Evolutionary conservation across 2,888 invertebrate species (phyloP).

Genomic region (Melanostoma mellinum): DNA sequence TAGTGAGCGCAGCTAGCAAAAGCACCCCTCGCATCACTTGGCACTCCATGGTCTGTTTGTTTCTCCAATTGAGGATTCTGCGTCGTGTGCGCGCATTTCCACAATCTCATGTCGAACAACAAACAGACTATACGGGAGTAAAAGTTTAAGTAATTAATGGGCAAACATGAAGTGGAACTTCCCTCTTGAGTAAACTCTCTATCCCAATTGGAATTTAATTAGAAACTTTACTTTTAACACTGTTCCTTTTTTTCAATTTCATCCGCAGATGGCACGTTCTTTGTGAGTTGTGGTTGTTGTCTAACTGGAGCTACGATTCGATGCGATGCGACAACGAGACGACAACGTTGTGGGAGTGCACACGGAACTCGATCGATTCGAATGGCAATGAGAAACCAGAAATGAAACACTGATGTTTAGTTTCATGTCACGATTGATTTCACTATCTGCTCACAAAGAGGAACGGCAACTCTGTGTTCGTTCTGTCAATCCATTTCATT

Average conservation of each 20-base stretch:
- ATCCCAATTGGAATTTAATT: slow-evolving; percentile 69
- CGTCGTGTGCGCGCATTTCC: slow-evolving; percentile 46
- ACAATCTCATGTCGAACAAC: slow-evolving; percentile 34
- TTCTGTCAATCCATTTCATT: slow-evolving; percentile 45
- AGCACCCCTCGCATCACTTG: slow-evolving; percentile 45
- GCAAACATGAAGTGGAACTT: slow-evolving; percentile 63
- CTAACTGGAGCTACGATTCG: neutral
- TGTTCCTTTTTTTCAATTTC: slow-evolving; percentile 15
- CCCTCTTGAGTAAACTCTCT: slow-evolving; percentile 51
- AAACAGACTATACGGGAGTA: slow-evolving; percentile 21
- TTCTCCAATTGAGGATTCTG: slow-evolving; percentile 65
- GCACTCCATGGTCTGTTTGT: slow-evolving; percentile 31
- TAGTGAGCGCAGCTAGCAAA: slow-evolving; percentile 18
- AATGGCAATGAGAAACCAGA: slow-evolving; percentile 56
- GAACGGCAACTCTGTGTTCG: slow-evolving; percentile 20
- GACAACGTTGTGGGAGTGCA: slow-evolving; percentile 49
- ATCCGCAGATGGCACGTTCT: slow-evolving; percentile 52
- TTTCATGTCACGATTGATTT: slow-evolving; percentile 64
- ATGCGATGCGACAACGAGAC: neutral
- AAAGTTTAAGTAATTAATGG: slow-evolving; percentile 58
- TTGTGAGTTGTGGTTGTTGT: slow-evolving; percentile 15
- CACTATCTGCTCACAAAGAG: slow-evolving; percentile 29
- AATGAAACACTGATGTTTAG: slow-evolving; percentile 32
- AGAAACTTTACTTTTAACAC: slow-evolving; percentile 38
- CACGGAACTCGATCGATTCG: slow-evolving; percentile 57